Evolutionary conservation across 2,888 invertebrate species (phyloP).

Genomic region (Conchocele bisecta): DNA sequence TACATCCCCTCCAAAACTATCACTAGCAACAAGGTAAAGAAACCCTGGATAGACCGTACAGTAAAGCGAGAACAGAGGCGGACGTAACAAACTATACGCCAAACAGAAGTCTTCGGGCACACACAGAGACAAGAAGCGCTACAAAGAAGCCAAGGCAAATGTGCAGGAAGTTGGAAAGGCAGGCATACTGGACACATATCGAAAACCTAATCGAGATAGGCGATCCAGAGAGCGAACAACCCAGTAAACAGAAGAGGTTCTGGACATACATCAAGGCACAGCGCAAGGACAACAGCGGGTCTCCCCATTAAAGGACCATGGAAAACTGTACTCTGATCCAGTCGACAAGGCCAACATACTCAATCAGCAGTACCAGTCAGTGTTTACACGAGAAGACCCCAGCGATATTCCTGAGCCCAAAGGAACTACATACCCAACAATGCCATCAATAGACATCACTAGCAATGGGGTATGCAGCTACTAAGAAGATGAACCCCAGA

Average conservation of each 20-base stretch:
- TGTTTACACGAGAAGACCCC: not conserved
- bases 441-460: not conserved
- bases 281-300: conserved; percentile 6
- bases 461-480: too few species aligned
- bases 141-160: not conserved
- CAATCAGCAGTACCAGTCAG: conserved; percentile 2
- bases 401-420: not conserved
- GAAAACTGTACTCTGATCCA: conserved; percentile 7
- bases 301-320: too few species aligned
- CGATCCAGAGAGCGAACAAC: conserved; percentile 2
- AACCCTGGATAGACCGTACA: not conserved
- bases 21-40: not conserved
- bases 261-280: conserved; percentile 13
- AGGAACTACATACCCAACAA: not conserved
- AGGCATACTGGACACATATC: conserved; percentile 11
- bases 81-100: not conserved
- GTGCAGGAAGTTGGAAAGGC: not conserved
- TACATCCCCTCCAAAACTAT: conserved; percentile 7
- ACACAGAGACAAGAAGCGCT: not conserved
- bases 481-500: too few species aligned
- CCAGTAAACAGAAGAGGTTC: conserved; percentile 11
- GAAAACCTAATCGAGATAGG: not conserved
- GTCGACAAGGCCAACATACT: not conserved
- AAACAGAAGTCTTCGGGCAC: not conserved
- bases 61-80: not conserved